A percentile compares a stretch with the other conserved stretches of the same genome.
phyloP scores from a whole-genome alignment of 2,888 invertebrate genomes.

The Falcaria lacertinaria region DNA sequence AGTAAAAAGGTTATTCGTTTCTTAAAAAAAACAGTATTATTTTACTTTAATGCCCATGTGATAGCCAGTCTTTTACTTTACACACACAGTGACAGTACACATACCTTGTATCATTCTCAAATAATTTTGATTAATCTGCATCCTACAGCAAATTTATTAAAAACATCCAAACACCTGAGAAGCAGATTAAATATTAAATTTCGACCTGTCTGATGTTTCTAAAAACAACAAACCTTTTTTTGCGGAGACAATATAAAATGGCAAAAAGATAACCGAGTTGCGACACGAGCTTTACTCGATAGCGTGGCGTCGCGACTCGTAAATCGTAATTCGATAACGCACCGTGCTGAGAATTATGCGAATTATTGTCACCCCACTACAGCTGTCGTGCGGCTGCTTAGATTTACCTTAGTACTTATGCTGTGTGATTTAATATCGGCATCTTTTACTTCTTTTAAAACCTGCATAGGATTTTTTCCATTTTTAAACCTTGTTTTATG shows the following conservation, averaged over 20 bases:
- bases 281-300: slow-evolving; percentile 62
- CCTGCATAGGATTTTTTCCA: too few relatives aligned
- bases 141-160: background rate
- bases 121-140: too few relatives aligned
- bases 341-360: slow-evolving; percentile 16
- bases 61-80: too few relatives aligned
- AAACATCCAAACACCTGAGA: background rate
- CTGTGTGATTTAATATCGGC: too few relatives aligned
- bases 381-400: slow-evolving; percentile 10
- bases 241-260: slow-evolving; percentile 41
- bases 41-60: too few relatives aligned
- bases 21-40: too few relatives aligned
- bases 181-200: background rate
- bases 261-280: slow-evolving; percentile 45
- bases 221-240: slow-evolving; percentile 18
- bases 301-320: slow-evolving; percentile 40
- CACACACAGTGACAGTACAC: too few relatives aligned
- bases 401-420: background rate
- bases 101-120: too few relatives aligned
- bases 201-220: background rate
- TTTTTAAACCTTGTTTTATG: too few relatives aligned
- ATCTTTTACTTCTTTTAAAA: too few relatives aligned
- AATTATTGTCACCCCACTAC: slow-evolving; percentile 42
- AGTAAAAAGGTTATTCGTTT: too few relatives aligned
- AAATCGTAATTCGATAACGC: slow-evolving; percentile 75